Conservation (phyloP, 1,140 invertebrate genomes). For the Neotoxoptera formosana region DNA sequence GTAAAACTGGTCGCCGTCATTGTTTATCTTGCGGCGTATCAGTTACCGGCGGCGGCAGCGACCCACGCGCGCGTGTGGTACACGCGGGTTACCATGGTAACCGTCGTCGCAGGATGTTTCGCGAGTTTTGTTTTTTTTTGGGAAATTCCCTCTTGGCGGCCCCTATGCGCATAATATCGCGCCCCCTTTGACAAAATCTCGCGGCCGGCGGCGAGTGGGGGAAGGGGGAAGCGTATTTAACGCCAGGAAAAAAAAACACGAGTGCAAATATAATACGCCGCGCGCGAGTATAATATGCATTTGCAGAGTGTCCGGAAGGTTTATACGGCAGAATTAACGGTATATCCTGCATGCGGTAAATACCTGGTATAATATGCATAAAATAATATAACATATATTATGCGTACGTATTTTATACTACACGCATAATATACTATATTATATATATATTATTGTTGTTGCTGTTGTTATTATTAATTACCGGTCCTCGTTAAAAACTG, state of each 20-base stretch:
- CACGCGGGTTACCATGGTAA: slow-evolving; percentile 33
- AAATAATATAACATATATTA: neutral
- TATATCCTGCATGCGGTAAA: neutral
- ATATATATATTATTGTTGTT: neutral
- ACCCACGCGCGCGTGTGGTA: neutral
- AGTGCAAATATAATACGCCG: neutral
- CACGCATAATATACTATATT: neutral
- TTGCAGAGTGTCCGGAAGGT: neutral
- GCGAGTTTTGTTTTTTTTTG: slow-evolving; percentile 32
- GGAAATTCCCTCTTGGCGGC: slow-evolving; percentile 14
- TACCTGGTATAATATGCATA: neutral
- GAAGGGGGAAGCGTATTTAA: neutral
- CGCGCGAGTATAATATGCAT: neutral
- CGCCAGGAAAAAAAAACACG: neutral
- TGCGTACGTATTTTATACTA: too few species aligned
- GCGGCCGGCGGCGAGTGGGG: neutral
- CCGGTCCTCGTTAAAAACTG: neutral
- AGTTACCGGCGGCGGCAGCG: neutral
- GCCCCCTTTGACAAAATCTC: neutral
- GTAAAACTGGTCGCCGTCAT: slow-evolving; percentile 23
- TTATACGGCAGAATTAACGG: neutral
- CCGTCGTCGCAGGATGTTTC: neutral
- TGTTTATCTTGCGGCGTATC: slow-evolving; percentile 48
- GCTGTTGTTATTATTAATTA: neutral
- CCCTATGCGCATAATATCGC: neutral